Base-by-base conservation (phyloP, 2,888 invertebrate species). In the Lasius platythorax region DNA sequence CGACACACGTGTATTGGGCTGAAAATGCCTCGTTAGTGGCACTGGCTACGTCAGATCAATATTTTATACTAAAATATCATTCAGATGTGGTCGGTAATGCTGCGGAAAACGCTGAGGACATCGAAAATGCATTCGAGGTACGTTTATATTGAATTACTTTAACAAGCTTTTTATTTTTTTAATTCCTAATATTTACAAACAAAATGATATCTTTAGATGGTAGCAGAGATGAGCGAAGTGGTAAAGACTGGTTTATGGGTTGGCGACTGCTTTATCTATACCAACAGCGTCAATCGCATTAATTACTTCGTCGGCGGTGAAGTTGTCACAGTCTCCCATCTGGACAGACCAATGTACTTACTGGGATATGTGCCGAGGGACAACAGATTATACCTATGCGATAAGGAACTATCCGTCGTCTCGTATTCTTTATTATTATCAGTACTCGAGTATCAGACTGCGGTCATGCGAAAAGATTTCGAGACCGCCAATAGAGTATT, bases 281-380 rank as follows among this genome's bases (percentile, higher is more conserved):
- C 99, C 0, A 99, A 99, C 95, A 97, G 98, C 46, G 97, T 99
- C 1, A 99, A 99, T 95, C 96, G 99, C 85, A 97, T 99, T 88
- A 99, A 99, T 95, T 99, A 99, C 95, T 99, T 99, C 94, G 99
- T 99, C 28, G 99, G 99, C 43, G 99, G 99, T 28, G 99, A 99
- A 96, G 98, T 99, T 87, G 99, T 99, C 1, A 99, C 99, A 0
- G 97, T 99, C 87, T 98, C 99, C 0, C 99, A 99, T 95, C 96
- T 99, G 86, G 99, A 99, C 95, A 97, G 98, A 94, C 98, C 99
- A 33, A 98, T 99, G 97, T 99, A 99, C 94, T 96, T 99, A 86
- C 96, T 99, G 15, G 99, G 99, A 86, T 99, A 99, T 95, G 98
- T 99, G 74, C 98, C 99, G 6, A 98, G 98, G 94, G 99, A 99